Base-by-base conservation (phyloP, 2,888 invertebrate genomes). In the Himalopsyche anomala region DNA sequence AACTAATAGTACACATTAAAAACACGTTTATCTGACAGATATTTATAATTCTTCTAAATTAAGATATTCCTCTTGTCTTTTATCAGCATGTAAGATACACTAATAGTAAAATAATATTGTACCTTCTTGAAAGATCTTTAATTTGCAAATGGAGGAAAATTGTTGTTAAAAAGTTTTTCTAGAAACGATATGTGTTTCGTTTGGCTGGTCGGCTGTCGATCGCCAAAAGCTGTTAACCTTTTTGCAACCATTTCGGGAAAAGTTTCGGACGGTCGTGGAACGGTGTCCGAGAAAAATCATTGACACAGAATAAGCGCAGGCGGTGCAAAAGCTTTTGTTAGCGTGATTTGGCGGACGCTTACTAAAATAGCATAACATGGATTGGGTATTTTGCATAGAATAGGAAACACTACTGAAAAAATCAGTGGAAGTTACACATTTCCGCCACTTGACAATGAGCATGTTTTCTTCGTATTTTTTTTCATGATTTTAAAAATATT, bases 211-310 rank as follows among this genome's bases (percentile, higher is more conserved):
- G 40, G 38, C 42, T 80, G 80, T 80, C 80, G 40, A 80, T 80
- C 38, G 80, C 80, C 40, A 38, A 42, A 80, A 80, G 80, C 80
- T 80, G 80, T 80, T 80, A 80, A 80, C 80, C 80, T 80, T 80
- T 80, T 80, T 80, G 38, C 40, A 38, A 42, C 38, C 80, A 38
- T 42, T 36, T 80, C 42, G 38, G n/a, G 80, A 80, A 80, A 80
- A 80, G 80, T 80, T 80, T 80, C 80, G 80, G 80, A 38, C 80
- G 62, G 62, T 62, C 62, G 62, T 8, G 19, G 62, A 62, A n/a
- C 62, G 62, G 62, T 62, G 62, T 62, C 62, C 62, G 19, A 62
- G 62, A 62, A 62, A 62, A 62, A 62, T 62, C 62, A 19, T 62
- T 62, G 62, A 62, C 62, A 62, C 62, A 62, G 62, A 62, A 62